Evolutionary conservation across 2,113 vertebrate genomes (phyloP).

Genomic region (Budorcas taxicolor): DNA sequence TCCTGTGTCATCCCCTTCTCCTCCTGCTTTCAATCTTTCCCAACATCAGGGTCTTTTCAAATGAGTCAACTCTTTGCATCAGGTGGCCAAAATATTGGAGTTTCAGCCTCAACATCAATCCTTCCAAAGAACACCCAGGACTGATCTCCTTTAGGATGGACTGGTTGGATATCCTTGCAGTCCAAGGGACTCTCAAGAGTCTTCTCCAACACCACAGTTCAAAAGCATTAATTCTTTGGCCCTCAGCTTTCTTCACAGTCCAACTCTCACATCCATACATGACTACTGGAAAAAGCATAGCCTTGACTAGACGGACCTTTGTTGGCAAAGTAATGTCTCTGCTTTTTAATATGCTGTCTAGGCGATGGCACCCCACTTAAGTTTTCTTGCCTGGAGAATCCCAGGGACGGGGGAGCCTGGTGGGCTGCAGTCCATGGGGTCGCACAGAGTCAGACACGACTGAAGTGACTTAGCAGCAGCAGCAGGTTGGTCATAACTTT

Average conservation of each 20-base stretch:
- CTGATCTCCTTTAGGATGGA: neutral
- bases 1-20: neutral
- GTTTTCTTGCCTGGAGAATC: no score
- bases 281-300: neutral
- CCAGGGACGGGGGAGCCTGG: no score
- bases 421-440: no score
- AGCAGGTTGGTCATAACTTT: neutral
- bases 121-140: neutral
- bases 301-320: rapidly evolving
- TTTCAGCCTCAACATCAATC: neutral
- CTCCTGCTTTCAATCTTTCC: neutral
- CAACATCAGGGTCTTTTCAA: neutral
- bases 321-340: neutral
- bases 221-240: neutral
- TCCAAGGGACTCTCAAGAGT: neutral
- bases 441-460: no score
- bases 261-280: neutral
- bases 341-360: neutral
- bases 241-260: neutral
- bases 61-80: neutral
- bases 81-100: neutral
- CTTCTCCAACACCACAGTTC: neutral
- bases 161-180: neutral
- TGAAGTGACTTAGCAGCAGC: no score
- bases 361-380: no score